Evolutionary conservation across 1,140 invertebrate species (phyloP), one percentile per base, ranked within the genome.

Genomic region (Cyphomyrmex costatus): DNA sequence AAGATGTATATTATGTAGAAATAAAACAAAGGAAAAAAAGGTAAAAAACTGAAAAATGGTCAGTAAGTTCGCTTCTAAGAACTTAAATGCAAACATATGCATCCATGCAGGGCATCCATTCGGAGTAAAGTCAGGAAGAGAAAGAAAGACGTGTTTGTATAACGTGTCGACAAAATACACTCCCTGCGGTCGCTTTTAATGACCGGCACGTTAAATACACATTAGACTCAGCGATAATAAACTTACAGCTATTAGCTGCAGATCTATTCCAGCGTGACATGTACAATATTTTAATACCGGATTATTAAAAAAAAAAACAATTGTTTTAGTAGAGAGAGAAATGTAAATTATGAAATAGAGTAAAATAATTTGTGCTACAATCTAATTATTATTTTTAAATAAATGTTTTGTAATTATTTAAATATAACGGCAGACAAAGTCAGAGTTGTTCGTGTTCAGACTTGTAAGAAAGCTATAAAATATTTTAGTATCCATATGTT

Each of bases 71-170:
- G 6, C 33, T 80, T 80, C 46, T 21, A 51, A 80, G 78, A 80
- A 80, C 21, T 56, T 80, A 56, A 80, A 71, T 80, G 65, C 78
- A 80, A 80, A 80, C 78, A 70, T 42, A 12, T 70, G 78, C 65
- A 42, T 56, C n/a, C 49, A 19, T 78, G 58, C n/a, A 19, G 21
- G 56, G 30, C 49, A 42, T n/a, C n/a, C n/a, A n/a, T 51, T 56
- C 12, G 21, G 33, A 71, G 49, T 4, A 36, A 53, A 53, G 46
- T 21, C 14, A 53, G n/a, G 30, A 66, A 53, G 63, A 80, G 30
- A 42, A 19, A 42, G 33, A 80, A 6, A 42, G 10, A 71, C 65
- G 19, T 70, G 51, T 70, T 70, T 80, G 33, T 71, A 71, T 56
- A 46, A 80, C 63, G 61, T 16, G 61, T 24, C 63, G 78, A 80